Evolutionary conservation across 1,140 invertebrate genomes (phyloP), one percentile per base, ranked within the genome.

Genomic region (Saccostrea cuccullata): DNA sequence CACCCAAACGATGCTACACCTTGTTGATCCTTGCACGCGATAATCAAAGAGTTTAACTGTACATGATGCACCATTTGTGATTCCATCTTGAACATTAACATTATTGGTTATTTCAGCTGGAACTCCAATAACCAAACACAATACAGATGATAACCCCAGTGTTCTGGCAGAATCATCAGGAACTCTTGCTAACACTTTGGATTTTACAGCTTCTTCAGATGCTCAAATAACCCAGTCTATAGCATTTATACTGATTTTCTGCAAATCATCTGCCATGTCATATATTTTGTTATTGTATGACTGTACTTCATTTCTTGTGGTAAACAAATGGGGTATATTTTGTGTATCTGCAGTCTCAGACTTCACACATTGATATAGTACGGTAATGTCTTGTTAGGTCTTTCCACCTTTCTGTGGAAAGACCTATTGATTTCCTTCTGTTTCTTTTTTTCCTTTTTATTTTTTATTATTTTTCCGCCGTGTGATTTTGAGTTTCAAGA

Each of bases 11-110:
- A 91, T 91, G 60, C 88, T 73, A 73, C 67, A 73, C 67, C 67
- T 73, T 40, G 36, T 17, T 55, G 84, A 86, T 26, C 77, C n/a
- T n/a, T 47, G 9, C 20, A 83, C 82, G 73, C 82, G 85, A 82
- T 64, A 89, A 58, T 91, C 90, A 77, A 88, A 64, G 67, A 73
- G 67, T 73, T 88, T 89, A 70, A 90, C n/a, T 9, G 67, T 30
- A 64, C 89, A 89, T n/a, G 88, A 83, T n/a, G 90, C 88, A 84
- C 90, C 88, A 89, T 91, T 91, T 36, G 90, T 91, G 13, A 91
- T 55, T 11, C 89, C 89, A 90, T 91, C 89, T 84, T 30, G 60
- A 13, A 87, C 85, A 64, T 90, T 82, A 70, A 91, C 56, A 87
- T 90, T 90, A 6, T 67, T 82, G 64, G 67, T 73, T 73, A 73